These are phyloP conservation scores for Misgurnus anguillicaudatus DNA, from an alignment of 2,113 vertebrate species.

Conservation along the genomic window DNA sequence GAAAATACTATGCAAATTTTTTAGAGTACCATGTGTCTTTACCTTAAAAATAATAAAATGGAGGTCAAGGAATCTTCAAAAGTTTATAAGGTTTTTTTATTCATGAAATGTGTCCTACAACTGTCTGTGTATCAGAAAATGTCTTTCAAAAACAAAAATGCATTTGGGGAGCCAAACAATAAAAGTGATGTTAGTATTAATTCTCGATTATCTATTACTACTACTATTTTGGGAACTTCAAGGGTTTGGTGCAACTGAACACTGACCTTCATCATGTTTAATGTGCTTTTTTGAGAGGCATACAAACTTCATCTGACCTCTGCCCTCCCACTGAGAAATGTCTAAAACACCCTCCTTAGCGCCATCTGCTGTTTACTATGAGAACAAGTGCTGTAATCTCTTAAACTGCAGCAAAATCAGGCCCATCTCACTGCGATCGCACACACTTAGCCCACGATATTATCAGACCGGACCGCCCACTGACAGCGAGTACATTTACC, in stretches of 20 bases:
- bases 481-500: not conserved
- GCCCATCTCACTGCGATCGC: not conserved
- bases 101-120: not conserved
- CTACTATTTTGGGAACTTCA: too few species aligned
- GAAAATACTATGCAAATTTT: too few species aligned
- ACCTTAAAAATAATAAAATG: not conserved
- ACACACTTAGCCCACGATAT: not conserved
- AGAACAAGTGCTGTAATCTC: not conserved
- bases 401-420: conserved; percentile 30
- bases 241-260: too few species aligned
- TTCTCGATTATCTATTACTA: too few species aligned
- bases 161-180: not conserved
- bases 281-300: not conserved
- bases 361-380: conserved; percentile 9
- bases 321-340: conserved; percentile 25
- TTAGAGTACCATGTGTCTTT: not conserved
- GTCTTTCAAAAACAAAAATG: not conserved
- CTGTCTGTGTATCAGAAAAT: not conserved
- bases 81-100: not conserved
- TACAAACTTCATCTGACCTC: conserved; percentile 43
- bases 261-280: conserved; percentile 14
- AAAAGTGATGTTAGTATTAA: not conserved
- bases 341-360: conserved; percentile 11
- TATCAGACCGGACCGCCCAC: not conserved
- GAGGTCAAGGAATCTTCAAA: not conserved